Conservation (phyloP, 35 echinoderm and acorn worm genomes). For the Acanthaster planci region DNA sequence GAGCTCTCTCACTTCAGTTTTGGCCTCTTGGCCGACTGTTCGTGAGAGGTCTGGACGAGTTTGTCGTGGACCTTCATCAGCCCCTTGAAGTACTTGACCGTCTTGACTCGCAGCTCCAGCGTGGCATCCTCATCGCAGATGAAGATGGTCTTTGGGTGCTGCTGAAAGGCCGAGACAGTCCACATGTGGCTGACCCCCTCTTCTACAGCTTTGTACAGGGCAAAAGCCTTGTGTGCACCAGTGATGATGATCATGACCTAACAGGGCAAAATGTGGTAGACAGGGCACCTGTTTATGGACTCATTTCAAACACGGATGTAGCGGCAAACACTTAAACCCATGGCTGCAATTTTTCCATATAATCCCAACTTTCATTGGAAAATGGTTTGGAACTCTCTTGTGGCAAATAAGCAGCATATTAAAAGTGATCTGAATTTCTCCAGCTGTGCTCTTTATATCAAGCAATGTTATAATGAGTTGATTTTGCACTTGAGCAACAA, state of each 20-base stretch:
- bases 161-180: conserved; percentile 98
- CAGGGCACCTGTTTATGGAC: too few relatives aligned
- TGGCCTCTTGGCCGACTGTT: conserved; percentile 58
- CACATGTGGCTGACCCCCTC: conserved; percentile 98
- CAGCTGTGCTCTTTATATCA: too few relatives aligned
- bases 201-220: conserved; percentile 95
- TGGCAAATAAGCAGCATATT: too few relatives aligned
- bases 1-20: conserved; percentile 43
- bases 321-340: too few relatives aligned
- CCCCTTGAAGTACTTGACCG: conserved; percentile 94
- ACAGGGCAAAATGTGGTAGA: conserved; percentile 20
- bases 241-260: conserved; percentile 98
- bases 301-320: too few relatives aligned
- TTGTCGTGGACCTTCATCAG: conserved; percentile 97
- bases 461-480: too few relatives aligned
- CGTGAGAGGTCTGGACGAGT: conserved; percentile 55
- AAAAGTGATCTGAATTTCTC: too few relatives aligned
- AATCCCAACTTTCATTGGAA: too few relatives aligned
- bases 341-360: too few relatives aligned
- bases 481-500: too few relatives aligned
- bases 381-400: too few relatives aligned
- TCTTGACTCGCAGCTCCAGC: conserved; percentile 86
- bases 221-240: conserved; percentile 93
- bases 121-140: conserved; percentile 92
- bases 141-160: conserved; percentile 80